These are phyloP conservation scores for Ochotona curzoniae DNA, from an alignment of 2,113 vertebrate species.

Conservation along the genomic window DNA sequence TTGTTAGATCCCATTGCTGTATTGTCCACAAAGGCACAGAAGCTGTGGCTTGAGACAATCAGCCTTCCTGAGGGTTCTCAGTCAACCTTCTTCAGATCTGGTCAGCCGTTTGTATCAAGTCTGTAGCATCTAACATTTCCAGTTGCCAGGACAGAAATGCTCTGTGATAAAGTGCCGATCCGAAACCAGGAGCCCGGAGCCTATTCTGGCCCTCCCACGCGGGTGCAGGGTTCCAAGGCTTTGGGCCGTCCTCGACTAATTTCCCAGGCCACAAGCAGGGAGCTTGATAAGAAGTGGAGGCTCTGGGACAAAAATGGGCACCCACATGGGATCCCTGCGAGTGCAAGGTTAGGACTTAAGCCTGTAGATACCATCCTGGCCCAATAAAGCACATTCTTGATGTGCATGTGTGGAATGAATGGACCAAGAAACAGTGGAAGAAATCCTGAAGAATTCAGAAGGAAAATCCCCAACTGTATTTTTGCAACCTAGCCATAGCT, in stretches of 20 bases:
- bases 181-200: too few species aligned
- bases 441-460: neutral
- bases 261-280: too few species aligned
- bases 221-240: too few species aligned
- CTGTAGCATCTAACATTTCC: neutral
- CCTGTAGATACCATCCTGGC: too few species aligned
- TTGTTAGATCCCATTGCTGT: neutral
- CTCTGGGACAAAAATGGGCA: too few species aligned
- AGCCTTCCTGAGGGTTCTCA: neutral
- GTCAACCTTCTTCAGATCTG: neutral
- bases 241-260: too few species aligned
- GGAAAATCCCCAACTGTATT: neutral
- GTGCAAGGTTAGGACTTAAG: too few species aligned
- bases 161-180: neutral
- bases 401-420: neutral
- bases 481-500: neutral
- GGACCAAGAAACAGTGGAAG: neutral
- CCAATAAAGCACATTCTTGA: neutral
- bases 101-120: neutral
- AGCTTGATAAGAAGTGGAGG: too few species aligned
- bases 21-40: neutral
- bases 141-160: neutral
- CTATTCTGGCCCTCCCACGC: too few species aligned
- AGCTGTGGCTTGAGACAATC: neutral
- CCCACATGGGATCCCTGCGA: too few species aligned